Evolutionary conservation across 2,797 vertebrate genomes (phyloP), one percentile per base, ranked within the genome.

Genomic region (Gambusia yucatana): DNA sequence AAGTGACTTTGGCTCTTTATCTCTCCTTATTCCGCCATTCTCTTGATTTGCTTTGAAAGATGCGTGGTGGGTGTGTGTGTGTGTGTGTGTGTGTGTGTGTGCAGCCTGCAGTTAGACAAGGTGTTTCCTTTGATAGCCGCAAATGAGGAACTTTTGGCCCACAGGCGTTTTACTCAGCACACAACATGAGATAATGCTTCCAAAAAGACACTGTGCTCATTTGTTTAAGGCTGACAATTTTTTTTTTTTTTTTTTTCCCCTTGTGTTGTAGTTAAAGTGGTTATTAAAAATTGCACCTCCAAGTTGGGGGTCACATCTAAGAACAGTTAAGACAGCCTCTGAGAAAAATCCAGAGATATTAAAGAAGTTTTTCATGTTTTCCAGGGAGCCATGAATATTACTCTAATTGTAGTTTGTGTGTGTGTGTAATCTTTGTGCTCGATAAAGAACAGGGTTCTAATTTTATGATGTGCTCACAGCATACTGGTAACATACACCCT

Each of bases 71-170:
- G 87, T 20, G n/a, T 57, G 25, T 79, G 80, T n/a, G 13, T 1
- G 25, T 25, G 20, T 0, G 17, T 25, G 77, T 9, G 14, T 14
- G n/a, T 78, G 20, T 0, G 14, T 1, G 25, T n/a, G 47, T 50
- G 79, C 84, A 82, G 87, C 85, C 84, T 80, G 75, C 81, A 80
- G 82, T 76, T 78, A 86, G 88, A 86, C 84, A 84, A 90, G 89
- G 82, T 88, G 84, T 82, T 86, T 41, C n/a, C 82, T 92, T 89
- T 89, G 87, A 91, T 90, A 57, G 8, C 75, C 3, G 70, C 78
- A 76, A 80, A 86, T 47, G 75, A 80, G 82, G 72, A 90, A 89
- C 87, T 81, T 89, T 76, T 73, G 77, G 80, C 82, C 88, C 79
- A 50, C 33, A 43, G 79, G 82, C 83, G 33, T 87, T 85, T 89